These are phyloP conservation scores for Bombus sylvicola DNA, from an alignment of 1,140 invertebrate genomes.

Conservation along the genomic window DNA sequence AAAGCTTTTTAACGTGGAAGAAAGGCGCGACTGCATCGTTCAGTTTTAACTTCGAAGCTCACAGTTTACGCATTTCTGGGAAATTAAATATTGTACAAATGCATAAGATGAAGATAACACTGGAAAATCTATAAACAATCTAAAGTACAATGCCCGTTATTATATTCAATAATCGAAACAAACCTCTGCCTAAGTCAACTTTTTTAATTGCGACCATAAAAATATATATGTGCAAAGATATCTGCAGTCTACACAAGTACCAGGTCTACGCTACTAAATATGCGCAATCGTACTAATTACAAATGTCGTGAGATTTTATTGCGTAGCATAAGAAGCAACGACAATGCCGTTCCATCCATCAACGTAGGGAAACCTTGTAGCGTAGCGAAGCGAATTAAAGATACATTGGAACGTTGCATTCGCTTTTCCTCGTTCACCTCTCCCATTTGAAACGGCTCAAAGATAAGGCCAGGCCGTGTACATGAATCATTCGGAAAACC, in stretches of 20 bases:
- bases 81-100: not conserved
- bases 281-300: not conserved
- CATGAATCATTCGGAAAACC: conserved; percentile 3
- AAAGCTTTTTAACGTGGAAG: not conserved
- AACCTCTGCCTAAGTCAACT: too few species aligned
- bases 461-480: not conserved
- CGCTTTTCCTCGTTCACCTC: not conserved
- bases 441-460: not conserved
- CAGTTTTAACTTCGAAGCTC: not conserved
- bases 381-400: not conserved
- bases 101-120: not conserved
- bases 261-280: too few species aligned
- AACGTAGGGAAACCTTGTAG: not conserved
- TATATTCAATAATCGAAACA: too few species aligned
- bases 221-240: too few species aligned
- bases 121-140: too few species aligned
- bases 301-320: not conserved
- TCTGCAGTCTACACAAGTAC: too few species aligned
- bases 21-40: not conserved
- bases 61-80: not conserved
- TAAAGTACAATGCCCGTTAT: too few species aligned
- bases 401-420: not conserved
- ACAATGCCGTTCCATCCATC: not conserved
- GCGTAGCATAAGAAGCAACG: not conserved
- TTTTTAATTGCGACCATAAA: too few species aligned